phyloP scores from a whole-genome alignment of 2,113 vertebrate genomes.

The Boulengerochromis microlepis region DNA sequence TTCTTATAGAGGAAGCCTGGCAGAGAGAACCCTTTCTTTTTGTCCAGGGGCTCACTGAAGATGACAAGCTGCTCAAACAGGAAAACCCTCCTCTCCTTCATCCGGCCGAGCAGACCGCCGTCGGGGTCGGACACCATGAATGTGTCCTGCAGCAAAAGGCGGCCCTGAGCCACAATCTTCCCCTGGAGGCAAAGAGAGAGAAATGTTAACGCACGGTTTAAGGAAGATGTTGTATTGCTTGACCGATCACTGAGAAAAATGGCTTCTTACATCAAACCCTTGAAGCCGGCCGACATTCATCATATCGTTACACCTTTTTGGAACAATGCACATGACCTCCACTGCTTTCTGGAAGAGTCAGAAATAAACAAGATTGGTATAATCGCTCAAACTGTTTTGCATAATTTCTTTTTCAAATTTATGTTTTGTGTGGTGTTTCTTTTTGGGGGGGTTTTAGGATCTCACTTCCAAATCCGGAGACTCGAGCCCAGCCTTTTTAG shows the following conservation, averaged over 20 bases:
- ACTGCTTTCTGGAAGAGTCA: slow-evolving; percentile 83
- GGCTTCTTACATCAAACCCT: slow-evolving; percentile 89
- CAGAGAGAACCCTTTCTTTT: slow-evolving; percentile 94
- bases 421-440: not conserved
- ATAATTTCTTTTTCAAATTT: not conserved
- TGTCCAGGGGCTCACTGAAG: slow-evolving; percentile 96
- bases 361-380: not conserved
- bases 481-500: slow-evolving; percentile 91
- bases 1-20: slow-evolving; percentile 96
- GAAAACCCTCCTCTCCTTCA: slow-evolving; percentile 94
- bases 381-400: not conserved
- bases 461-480: slow-evolving; percentile 88
- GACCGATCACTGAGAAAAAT: not conserved
- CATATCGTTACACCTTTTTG: slow-evolving; percentile 98
- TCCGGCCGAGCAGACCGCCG: slow-evolving; percentile 78
- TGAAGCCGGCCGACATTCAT: slow-evolving; percentile 98
- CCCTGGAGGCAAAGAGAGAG: slow-evolving; percentile 68
- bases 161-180: slow-evolving; percentile 97
- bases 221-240: not conserved
- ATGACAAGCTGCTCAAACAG: slow-evolving; percentile 98
- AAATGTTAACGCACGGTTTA: not conserved
- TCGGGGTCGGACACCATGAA: slow-evolving; percentile 93
- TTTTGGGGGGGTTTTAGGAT: accelerated
- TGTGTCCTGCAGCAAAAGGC: slow-evolving; percentile 93
- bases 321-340: slow-evolving; percentile 96